Base-by-base conservation (phyloP, 2,113 vertebrate genomes). In the Hemicordylus capensis region DNA sequence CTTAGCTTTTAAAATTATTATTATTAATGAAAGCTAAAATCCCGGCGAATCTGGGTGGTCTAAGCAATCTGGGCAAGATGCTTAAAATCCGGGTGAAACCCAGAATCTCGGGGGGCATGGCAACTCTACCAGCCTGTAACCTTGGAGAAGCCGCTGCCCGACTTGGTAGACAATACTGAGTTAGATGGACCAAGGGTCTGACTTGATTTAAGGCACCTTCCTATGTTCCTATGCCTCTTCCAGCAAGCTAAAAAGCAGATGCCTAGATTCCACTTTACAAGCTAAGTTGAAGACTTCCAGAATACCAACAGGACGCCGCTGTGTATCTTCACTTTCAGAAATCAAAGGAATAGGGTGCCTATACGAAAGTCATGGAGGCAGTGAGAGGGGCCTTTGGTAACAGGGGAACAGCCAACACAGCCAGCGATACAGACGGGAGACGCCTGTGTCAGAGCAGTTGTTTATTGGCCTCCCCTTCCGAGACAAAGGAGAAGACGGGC, bases 391-490 rank as follows among this genome's bases (percentile, higher is more conserved):
- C 24, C 22, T 70, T 48, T 14, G 58, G 61, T 6, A 58, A 19
- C 28, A 58, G 54, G 4, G 59, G 28, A 42, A 15, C 24, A 37
- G 46, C 5, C 2, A 34, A 64, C 63, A 26, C 7, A 3, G 4
- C 73, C 81, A 63, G 24, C 46, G 24, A 42, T 14, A 8, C 9
- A 73, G n/a, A 67, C 3, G 42, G 59, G 31, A 19, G 9, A 14
- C 37, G 34, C 66, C 42, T 12, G 20, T 56, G 17, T 44, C 51
- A 77, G 83, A 84, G 74, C 83, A 56, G 73, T 1, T 56, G 61
- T 84, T 84, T 84, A 84, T 77, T 84, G 73, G 34, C 74, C 48
- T 84, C 48, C 37, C 48, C 28, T 77, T 12, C 61, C 63, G 42
- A 20, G 82, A 61, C 5, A 44, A 56, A 24, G 24, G 26, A n/a